phyloP scores from a whole-genome alignment of 2,888 invertebrate genomes.

The Ctenicera cuprea region DNA sequence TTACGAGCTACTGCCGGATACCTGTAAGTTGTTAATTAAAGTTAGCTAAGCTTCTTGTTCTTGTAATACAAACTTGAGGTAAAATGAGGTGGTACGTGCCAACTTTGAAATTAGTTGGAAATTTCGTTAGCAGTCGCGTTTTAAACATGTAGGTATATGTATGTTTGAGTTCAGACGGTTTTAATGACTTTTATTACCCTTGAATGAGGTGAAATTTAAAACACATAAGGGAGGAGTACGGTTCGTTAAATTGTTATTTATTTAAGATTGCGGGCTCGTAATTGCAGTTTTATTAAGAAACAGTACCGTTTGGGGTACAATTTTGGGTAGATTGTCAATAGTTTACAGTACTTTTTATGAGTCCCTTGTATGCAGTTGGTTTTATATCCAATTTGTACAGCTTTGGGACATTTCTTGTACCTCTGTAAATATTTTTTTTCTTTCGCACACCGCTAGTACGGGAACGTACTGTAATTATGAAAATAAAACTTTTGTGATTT shows the following conservation, averaged over 20 bases:
- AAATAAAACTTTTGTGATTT: too few species aligned
- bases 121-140: conserved; percentile 31
- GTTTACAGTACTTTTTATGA: not conserved
- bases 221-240: conserved; percentile 15
- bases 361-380: not conserved
- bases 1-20: conserved; percentile 90
- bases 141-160: not conserved
- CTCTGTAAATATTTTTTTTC: too few species aligned
- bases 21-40: conserved; percentile 77
- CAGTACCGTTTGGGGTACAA: not conserved
- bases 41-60: conserved; percentile 22
- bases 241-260: conserved; percentile 20
- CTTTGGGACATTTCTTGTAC: too few species aligned
- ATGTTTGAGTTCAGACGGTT: not conserved
- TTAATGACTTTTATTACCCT: conserved; percentile 19
- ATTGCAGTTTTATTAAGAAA: not conserved
- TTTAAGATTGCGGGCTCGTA: not conserved
- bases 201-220: not conserved
- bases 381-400: too few species aligned
- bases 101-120: conserved; percentile 28
- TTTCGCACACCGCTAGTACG: too few species aligned
- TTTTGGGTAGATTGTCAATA: not conserved
- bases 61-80: conserved; percentile 16
- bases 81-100: conserved; percentile 5
- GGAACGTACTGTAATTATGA: too few species aligned